A percentile compares a stretch with the other conserved stretches of the same genome.
phyloP scores from a whole-genome alignment of 2,888 invertebrate genomes.

The Vandiemenella viatica region DNA sequence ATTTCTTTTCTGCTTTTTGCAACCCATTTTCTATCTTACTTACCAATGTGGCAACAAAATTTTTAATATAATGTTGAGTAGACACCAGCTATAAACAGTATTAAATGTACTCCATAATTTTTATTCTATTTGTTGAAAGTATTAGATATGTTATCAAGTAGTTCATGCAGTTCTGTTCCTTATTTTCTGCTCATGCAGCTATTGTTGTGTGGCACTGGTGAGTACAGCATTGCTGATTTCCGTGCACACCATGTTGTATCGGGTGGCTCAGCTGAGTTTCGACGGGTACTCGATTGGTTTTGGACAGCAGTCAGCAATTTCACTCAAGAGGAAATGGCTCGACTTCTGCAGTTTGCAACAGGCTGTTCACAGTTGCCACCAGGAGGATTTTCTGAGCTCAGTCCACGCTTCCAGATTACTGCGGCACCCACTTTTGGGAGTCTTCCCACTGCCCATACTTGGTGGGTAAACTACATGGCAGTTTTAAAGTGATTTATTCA shows the following conservation, averaged over 20 bases:
- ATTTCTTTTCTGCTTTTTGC: too few species aligned
- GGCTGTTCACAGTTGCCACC: constrained; percentile 85
- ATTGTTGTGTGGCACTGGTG: constrained; percentile 82
- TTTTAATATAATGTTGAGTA: too few species aligned
- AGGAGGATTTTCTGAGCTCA: constrained; percentile 78
- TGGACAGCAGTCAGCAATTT: constrained; percentile 83
- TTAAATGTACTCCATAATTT: too few species aligned
- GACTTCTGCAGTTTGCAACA: constrained; percentile 82
- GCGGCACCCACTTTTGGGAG: constrained; percentile 80
- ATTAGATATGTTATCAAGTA: too few species aligned
- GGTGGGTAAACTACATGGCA: constrained; percentile 44
- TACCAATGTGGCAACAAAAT: too few species aligned
- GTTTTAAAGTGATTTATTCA: too few species aligned
- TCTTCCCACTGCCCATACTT: constrained; percentile 87
- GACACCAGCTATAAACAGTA: too few species aligned
- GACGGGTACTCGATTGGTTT: constrained; percentile 75
- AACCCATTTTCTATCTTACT: too few species aligned
- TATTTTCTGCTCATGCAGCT: constrained; percentile 39
- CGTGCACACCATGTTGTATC: constrained; percentile 75
- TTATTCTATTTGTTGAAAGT: too few species aligned
- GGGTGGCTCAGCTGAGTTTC: constrained; percentile 62
- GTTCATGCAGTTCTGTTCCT: neutral
- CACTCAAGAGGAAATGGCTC: constrained; percentile 82
- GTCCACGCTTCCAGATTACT: constrained; percentile 83
- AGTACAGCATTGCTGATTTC: constrained; percentile 81